Evolutionary conservation across 2,113 vertebrate species (phyloP), one percentile per base, ranked within the genome.

Genomic region (Xyliphius kryptos): DNA sequence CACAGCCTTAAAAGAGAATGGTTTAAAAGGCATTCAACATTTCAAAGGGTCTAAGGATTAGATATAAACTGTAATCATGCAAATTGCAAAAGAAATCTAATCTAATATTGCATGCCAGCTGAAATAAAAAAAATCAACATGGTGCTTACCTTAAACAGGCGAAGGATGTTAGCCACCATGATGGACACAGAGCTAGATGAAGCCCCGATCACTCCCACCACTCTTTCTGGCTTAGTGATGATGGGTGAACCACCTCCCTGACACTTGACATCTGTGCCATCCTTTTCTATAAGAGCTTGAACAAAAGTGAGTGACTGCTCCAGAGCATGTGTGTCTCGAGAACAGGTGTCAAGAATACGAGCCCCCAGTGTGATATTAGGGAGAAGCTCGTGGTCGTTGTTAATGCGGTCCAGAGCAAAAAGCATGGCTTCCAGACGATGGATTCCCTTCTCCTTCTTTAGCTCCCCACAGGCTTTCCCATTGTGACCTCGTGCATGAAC

Each of bases 251-350:
- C 93, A 0, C 95, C 95, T 0, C 89, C 91, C 57, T 91, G 81
- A 0, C 95, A 98, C 67, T 95, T 93, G 53, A 97, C 93, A 74
- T 98, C 95, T 0, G 93, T 91, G 73, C 94, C 91, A 41, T 98
- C 95, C 84, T 97, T 97, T 81, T 98, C 93, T 1, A 98, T 97
- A 46, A 98, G 89, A 7, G 95, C 94, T 81, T 97, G 95, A 74
- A 98, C 95, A 47, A 98, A 98, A 78, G 93, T 98, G 81, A 98
- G 89, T 0, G 95, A 98, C 89, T 98, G 95, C 87, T 98, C 95
- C 65, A 98, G 81, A 70, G 95, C 95, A 7, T 97, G 94, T 21
- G 95, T 98, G 82, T 98, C 95, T 79, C 95, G 80, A 1, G 95
- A 98, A 81, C 95, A 98, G 21, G 95, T 98, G 87, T 98, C 95